phyloP scores from a whole-genome alignment of 35 echinoderm and acorn worm species.

The Acanthaster planci region DNA sequence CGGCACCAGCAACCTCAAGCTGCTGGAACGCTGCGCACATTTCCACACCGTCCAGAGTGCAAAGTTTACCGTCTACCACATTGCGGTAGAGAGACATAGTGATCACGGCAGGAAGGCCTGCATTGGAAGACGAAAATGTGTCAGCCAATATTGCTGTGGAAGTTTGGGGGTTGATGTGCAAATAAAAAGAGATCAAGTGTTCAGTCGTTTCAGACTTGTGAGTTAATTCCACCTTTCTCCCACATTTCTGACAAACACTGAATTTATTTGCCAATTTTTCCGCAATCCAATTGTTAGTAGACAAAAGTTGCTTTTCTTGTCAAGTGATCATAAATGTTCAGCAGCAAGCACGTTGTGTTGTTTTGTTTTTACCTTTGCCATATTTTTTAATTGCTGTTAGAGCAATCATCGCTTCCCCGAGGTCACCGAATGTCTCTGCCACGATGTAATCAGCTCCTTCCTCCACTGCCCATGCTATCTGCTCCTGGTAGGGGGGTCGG shows the following conservation, averaged over 20 bases:
- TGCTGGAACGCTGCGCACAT: constrained; percentile 25
- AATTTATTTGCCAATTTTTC: too few relatives aligned
- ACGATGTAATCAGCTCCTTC: constrained; percentile 63
- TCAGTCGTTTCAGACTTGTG: too few relatives aligned
- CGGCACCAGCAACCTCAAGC: constrained; percentile 44
- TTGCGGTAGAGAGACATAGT: constrained; percentile 15
- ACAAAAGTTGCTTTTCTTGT: too few relatives aligned
- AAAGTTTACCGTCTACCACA: constrained; percentile 18
- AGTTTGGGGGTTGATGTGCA: too few relatives aligned
- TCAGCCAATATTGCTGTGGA: too few relatives aligned
- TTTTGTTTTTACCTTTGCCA: constrained; percentile 65
- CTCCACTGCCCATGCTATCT: constrained; percentile 73
- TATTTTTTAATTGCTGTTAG: constrained; percentile 67
- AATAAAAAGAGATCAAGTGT: too few relatives aligned
- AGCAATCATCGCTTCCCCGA: constrained; percentile 59
- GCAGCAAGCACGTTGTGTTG: too few relatives aligned
- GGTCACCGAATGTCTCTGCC: constrained; percentile 51
- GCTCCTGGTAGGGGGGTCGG: constrained; percentile 48
- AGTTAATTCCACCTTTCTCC: too few relatives aligned
- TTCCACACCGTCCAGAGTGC: constrained; percentile 31
- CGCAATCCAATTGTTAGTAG: too few relatives aligned
- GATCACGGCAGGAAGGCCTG: constrained; percentile 47
- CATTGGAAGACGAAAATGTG: too few relatives aligned
- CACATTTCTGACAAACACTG: too few relatives aligned
- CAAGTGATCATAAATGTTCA: too few relatives aligned